Evolutionary conservation across 2,888 invertebrate species (phyloP).

Genomic region (Coelopa pilipes): DNA sequence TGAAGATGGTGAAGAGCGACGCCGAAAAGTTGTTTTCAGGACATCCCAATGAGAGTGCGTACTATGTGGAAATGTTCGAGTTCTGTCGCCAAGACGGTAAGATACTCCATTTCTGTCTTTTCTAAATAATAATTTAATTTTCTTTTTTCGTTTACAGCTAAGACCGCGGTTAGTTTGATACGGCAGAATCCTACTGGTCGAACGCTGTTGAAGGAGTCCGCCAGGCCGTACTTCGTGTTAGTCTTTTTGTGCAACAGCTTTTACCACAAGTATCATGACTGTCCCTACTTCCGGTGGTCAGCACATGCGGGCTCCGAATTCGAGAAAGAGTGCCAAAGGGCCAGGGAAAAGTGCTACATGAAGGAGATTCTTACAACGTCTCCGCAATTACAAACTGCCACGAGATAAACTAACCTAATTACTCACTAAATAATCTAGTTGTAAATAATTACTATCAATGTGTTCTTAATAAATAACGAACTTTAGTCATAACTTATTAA

Average conservation of each 20-base stretch:
- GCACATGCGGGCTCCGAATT: conserved; percentile 33
- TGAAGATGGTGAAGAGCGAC: conserved; percentile 54
- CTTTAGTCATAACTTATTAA: no score
- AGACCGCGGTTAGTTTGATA: conserved; percentile 35
- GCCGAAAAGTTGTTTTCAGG: conserved; percentile 47
- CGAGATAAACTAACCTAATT: no score
- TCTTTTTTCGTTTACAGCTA: background rate
- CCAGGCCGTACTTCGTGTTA: conserved; percentile 51
- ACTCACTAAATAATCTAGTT: no score
- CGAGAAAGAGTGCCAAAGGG: conserved; percentile 41
- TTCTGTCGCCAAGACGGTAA: conserved; percentile 48
- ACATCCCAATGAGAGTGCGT: conserved; percentile 51
- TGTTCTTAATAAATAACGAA: no score
- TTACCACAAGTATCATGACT: conserved; percentile 49
- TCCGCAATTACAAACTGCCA: no score
- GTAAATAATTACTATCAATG: no score
- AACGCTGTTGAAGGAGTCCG: conserved; percentile 45
- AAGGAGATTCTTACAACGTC: no score
- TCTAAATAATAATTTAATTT: no score
- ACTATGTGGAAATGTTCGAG: conserved; percentile 49
- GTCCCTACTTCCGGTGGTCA: conserved; percentile 56
- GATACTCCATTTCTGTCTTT: no score
- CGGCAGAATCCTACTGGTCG: conserved; percentile 46
- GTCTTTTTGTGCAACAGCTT: conserved; percentile 49
- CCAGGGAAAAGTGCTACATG: conserved; percentile 50